Evolutionary conservation across 1,140 invertebrate species (phyloP), one percentile per base, ranked within the genome.

Genomic region (Andrena cerasifolii): DNA sequence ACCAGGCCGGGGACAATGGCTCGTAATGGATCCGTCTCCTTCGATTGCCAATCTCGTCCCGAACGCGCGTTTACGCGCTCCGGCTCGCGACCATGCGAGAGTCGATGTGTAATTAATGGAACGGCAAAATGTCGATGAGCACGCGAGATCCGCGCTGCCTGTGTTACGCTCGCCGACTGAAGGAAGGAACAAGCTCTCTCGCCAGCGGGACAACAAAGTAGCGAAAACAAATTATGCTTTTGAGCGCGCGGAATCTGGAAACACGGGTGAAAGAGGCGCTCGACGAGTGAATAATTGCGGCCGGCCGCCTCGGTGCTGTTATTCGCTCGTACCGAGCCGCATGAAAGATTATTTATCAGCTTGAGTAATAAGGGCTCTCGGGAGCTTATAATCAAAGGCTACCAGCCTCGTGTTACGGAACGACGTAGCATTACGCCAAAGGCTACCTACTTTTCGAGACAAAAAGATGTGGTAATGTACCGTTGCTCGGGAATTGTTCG

Each of bases 101-200:
- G 66, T 65, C 62, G 70, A 77, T 74, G 65, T 45, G 74, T 80
- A 86, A 86, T 88, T 88, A 87, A 87, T 87, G 82, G n/a, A 76
- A 54, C 61, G 47, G 73, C 80, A 81, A n/a, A 86, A 85, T 81
- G 74, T 43, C 61, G 51, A 61, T 65, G 59, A 28, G 62, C 59
- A 36, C 12, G 36, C 45, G n/a, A 43, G 58, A 26, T 14, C 68
- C 21, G 45, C 21, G 16, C 21, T 62, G 43, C 49, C n/a, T 26
- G 36, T 75, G 40, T 58, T 56, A 36, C 49, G 62, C 62, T 31
- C n/a, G 10, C 21, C 12, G 59, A 31, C 43, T 53, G 16, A 49
- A 73, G 16, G 36, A 73, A 21, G 5, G 24, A 53, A 51, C 10
- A 43, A 28, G 18, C n/a, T 21, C 40, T 1, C 24, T 31, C 14